These are phyloP conservation scores for Otis tarda DNA, from an alignment of 2,113 vertebrate genomes.

Conservation along the genomic window DNA sequence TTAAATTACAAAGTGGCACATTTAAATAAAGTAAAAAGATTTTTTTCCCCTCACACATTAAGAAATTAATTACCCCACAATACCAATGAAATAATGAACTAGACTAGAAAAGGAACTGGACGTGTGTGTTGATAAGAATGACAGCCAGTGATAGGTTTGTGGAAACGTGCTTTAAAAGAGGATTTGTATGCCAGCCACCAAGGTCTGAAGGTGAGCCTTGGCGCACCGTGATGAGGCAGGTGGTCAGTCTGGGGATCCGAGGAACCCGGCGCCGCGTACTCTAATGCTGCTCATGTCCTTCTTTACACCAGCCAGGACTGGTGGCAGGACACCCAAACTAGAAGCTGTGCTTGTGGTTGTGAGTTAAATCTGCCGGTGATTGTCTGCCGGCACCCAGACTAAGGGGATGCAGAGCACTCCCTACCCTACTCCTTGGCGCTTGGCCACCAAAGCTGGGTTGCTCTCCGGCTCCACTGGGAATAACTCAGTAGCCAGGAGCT, in stretches of 20 bases:
- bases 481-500: neutral
- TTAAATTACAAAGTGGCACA: neutral
- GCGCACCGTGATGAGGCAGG: rapidly evolving
- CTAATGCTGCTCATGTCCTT: rapidly evolving
- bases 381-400: neutral
- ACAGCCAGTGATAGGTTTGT: neutral
- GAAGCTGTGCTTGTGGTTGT: neutral
- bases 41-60: neutral
- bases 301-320: neutral
- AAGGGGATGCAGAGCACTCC: neutral
- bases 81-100: neutral
- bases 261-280: neutral
- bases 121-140: neutral
- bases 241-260: rapidly evolving
- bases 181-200: neutral
- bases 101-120: neutral
- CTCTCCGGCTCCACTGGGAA: neutral
- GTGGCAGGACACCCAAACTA: neutral
- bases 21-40: neutral
- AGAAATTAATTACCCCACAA: neutral
- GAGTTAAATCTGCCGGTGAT: neutral
- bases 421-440: rapidly evolving
- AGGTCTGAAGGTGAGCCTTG: neutral
- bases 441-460: neutral
- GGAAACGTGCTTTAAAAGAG: neutral